phyloP scores from a whole-genome alignment of 2,113 vertebrate genomes.

The Megalops atlanticus region DNA sequence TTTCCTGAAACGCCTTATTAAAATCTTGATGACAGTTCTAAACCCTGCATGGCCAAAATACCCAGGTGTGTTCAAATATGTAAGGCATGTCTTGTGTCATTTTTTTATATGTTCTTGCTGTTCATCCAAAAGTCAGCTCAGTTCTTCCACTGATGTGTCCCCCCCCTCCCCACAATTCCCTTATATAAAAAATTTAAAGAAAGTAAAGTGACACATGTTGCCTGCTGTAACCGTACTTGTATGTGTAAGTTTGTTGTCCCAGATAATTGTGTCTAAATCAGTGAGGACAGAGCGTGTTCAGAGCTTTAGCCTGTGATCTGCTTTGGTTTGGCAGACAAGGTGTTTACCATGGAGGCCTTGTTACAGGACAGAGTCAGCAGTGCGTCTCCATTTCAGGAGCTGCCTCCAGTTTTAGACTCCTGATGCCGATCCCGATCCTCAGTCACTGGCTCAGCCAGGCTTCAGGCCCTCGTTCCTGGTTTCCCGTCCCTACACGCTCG shows the following conservation, averaged over 20 bases:
- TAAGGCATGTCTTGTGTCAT: background rate
- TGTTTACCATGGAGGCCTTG: conserved; percentile 26
- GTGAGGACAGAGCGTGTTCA: background rate
- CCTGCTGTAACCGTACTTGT: background rate
- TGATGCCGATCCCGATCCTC: conserved; percentile 2
- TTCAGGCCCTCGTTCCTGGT: conserved; percentile 11
- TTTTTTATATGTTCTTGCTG: background rate
- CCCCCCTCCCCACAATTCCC: no score
- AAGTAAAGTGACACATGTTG: background rate
- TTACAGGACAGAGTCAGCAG: conserved; percentile 16
- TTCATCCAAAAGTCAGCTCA: no score
- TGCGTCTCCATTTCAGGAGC: conserved; percentile 26
- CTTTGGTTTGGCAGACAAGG: conserved; percentile 16
- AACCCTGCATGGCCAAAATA: background rate
- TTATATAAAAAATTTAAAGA: no score
- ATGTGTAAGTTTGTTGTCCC: background rate
- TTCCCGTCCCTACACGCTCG: conserved; percentile 28
- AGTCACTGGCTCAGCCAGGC: background rate
- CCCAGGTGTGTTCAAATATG: background rate
- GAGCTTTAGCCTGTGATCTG: background rate
- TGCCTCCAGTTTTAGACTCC: background rate
- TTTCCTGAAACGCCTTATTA: no score
- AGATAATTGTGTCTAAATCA: conserved; percentile 7
- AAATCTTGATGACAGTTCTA: background rate
- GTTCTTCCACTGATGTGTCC: no score